Conservation (phyloP, 2,113 vertebrate species). For the Ceuthmochares aereus region DNA sequence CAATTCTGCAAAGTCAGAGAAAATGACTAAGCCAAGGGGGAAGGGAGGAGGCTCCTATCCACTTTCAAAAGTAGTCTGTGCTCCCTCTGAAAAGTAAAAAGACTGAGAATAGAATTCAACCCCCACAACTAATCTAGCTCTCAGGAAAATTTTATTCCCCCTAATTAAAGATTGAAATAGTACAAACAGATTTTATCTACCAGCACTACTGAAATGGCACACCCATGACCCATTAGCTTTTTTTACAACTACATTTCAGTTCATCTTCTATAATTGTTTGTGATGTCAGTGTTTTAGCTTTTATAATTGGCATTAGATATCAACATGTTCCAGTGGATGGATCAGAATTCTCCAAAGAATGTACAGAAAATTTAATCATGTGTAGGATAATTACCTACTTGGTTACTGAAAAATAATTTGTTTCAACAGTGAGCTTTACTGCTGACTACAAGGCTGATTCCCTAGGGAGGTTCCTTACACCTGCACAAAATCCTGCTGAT, state of each 20-base stretch:
- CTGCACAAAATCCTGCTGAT: background rate
- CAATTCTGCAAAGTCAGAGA: conserved; percentile 56
- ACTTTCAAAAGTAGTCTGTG: background rate
- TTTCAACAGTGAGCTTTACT: background rate
- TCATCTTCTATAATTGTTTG: conserved; percentile 12
- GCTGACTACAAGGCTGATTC: background rate
- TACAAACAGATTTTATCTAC: conserved; percentile 19
- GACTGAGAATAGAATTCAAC: conserved; percentile 18
- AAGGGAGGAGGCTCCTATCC: background rate
- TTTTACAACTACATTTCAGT: conserved; percentile 23
- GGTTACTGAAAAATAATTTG: background rate
- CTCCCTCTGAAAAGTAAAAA: background rate
- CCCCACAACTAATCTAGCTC: background rate
- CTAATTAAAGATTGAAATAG: conserved; percentile 32
- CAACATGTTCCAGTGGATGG: background rate
- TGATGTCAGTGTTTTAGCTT: conserved; percentile 30
- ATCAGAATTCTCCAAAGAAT: background rate
- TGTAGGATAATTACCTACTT: conserved; percentile 1
- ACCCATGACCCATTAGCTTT: background rate
- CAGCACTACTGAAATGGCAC: conserved; percentile 25
- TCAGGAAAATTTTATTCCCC: background rate
- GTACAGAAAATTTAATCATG: background rate
- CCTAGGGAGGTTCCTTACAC: background rate
- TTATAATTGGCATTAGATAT: conserved; percentile 1
- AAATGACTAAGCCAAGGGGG: background rate